A percentile compares a stretch with the other conserved stretches of the same genome.
phyloP scores from a whole-genome alignment of 1,140 invertebrate genomes.

The Zaprionus gabonicus region DNA sequence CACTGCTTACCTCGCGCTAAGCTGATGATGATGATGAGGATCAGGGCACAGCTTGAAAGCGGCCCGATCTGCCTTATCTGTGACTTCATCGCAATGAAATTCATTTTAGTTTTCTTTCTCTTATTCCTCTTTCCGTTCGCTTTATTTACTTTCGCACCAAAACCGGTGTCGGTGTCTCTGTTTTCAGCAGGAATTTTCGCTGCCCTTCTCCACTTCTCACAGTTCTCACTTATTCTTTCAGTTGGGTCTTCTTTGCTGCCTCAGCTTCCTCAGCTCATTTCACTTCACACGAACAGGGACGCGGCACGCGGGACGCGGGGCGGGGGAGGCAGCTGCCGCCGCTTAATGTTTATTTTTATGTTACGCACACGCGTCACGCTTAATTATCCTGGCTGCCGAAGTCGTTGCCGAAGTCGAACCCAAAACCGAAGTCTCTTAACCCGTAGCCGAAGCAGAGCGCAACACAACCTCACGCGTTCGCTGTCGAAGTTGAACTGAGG shows the following conservation, averaged over 20 bases:
- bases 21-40: slow-evolving; percentile 44
- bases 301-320: neutral
- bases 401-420: neutral
- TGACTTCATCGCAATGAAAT: slow-evolving; percentile 43
- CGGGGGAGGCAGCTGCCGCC: slow-evolving; percentile 38
- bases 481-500: slow-evolving; percentile 55
- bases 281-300: slow-evolving; percentile 16
- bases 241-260: neutral
- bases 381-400: slow-evolving; percentile 65
- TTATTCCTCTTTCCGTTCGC: slow-evolving; percentile 42
- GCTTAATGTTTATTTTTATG: slow-evolving; percentile 77
- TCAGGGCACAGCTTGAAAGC: slow-evolving; percentile 58
- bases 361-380: slow-evolving; percentile 80
- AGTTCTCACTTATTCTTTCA: neutral
- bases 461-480: slow-evolving; percentile 59
- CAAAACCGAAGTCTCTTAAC: neutral
- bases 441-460: neutral
- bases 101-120: slow-evolving; percentile 37
- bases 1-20: slow-evolving; percentile 36
- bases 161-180: slow-evolving; percentile 58
- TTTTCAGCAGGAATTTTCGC: slow-evolving; percentile 47
- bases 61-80: slow-evolving; percentile 21
- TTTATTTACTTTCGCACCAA: slow-evolving; percentile 44
- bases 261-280: neutral
- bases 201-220: neutral